Conservation (phyloP, 2,113 vertebrate species). For the Notarius lentiginosus region DNA sequence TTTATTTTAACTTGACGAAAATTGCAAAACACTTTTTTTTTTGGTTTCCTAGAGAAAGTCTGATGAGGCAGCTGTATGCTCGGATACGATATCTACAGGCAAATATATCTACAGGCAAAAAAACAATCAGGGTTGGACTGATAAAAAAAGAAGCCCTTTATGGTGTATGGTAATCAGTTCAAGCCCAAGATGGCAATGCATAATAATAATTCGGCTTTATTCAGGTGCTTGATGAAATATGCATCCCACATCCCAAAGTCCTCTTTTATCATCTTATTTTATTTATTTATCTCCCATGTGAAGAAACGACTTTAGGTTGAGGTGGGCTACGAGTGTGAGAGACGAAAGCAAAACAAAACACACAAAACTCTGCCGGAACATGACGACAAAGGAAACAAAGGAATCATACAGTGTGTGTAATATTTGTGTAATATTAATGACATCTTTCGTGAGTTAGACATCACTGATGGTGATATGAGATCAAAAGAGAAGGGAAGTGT, state of each 20-base stretch:
- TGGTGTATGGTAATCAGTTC: conserved; percentile 78
- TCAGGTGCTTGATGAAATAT: conserved; percentile 81
- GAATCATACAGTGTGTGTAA: conserved; percentile 33
- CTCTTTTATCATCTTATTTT: conserved; percentile 60
- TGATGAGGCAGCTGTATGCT: conserved; percentile 45
- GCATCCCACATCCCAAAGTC: conserved; percentile 72
- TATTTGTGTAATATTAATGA: conserved; percentile 20
- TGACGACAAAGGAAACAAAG: conserved; percentile 55
- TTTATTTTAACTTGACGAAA: not conserved
- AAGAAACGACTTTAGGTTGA: conserved; percentile 61
- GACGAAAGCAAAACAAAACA: conserved; percentile 64
- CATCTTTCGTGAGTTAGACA: not conserved
- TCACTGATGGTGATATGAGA: not conserved
- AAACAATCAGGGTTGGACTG: conserved; percentile 76
- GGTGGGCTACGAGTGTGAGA: conserved; percentile 52
- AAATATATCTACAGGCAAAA: conserved; percentile 70
- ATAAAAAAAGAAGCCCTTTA: conserved; percentile 75
- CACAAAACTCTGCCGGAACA: conserved; percentile 71
- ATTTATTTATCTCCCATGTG: conserved; percentile 60
- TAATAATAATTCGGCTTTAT: conserved; percentile 78
- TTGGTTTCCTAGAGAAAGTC: not conserved
- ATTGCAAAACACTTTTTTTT: not conserved
- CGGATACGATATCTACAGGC: conserved; percentile 66
- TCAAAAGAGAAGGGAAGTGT: conserved; percentile 3
- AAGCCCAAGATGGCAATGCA: conserved; percentile 69